Conservation (phyloP, 2,888 invertebrate genomes). For the Cordylochernes scorpioides region DNA sequence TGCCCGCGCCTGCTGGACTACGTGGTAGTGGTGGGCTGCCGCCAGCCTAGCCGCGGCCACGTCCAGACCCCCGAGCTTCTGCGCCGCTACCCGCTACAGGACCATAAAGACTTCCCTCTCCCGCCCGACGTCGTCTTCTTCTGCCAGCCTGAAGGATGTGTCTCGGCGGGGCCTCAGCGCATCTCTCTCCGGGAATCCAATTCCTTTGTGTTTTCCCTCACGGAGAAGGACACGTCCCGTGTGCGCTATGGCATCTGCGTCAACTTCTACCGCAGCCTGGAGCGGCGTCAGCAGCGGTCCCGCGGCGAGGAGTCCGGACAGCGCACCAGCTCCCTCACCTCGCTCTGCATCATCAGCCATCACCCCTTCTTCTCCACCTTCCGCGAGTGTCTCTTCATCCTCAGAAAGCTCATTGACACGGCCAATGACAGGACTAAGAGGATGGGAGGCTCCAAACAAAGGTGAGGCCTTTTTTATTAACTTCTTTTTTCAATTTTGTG, state of each 20-base stretch:
- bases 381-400: conserved; percentile 80
- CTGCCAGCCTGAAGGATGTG: conserved; percentile 97
- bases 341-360: conserved; percentile 87
- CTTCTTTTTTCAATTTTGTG: too few relatives aligned
- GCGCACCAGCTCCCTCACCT: conserved; percentile 77
- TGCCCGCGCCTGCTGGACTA: conserved; percentile 49
- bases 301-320: background rate
- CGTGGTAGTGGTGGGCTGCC: conserved; percentile 79
- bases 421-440: conserved; percentile 75
- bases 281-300: conserved; percentile 3
- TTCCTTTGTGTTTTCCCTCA: conserved; percentile 89
- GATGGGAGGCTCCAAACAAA: conserved; percentile 58
- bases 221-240: conserved; percentile 82
- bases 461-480: too few relatives aligned
- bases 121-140: conserved; percentile 97
- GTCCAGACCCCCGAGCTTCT: conserved; percentile 67
- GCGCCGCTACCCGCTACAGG: conserved; percentile 75
- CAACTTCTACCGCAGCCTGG: conserved; percentile 55
- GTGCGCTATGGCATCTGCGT: conserved; percentile 71
- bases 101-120: conserved; percentile 78
- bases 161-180: conserved; percentile 51
- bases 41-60: conserved; percentile 29
- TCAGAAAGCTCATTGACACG: conserved; percentile 85
- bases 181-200: conserved; percentile 62
- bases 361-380: conserved; percentile 97